Conservation (phyloP, 2,888 invertebrate species). For the Hypena proboscidalis region DNA sequence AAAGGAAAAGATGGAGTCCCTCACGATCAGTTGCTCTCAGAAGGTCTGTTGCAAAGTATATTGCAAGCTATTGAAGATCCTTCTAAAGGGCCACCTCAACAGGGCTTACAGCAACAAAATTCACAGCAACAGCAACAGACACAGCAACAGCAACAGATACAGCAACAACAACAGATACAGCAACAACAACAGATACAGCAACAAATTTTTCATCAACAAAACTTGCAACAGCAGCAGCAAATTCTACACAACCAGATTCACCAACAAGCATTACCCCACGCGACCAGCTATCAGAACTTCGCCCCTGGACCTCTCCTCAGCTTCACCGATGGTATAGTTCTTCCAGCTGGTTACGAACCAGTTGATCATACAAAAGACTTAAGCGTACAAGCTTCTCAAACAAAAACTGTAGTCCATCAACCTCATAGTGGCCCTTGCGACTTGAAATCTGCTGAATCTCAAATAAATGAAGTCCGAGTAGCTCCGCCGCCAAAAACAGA, state of each 20-base stretch:
- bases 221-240: conserved; percentile 13
- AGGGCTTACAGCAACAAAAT: conserved; percentile 28
- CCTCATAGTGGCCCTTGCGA: conserved; percentile 70
- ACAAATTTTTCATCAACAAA: conserved; percentile 4
- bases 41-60: conserved; percentile 92
- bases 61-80: conserved; percentile 93
- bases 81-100: conserved; percentile 3
- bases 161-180: conserved; percentile 7
- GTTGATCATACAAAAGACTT: conserved; percentile 69
- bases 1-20: conserved; percentile 80
- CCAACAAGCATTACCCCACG: conserved; percentile 29
- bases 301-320: conserved; percentile 36
- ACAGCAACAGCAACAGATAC: conserved; percentile 2
- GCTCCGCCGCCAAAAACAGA: conserved; percentile 63
- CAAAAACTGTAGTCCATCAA: conserved; percentile 49
- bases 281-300: conserved; percentile 26
- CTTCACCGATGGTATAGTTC: conserved; percentile 59
- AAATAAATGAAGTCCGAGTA: conserved; percentile 71
- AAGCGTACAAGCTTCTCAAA: conserved; percentile 58
- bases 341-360: conserved; percentile 77
- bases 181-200: neutral
- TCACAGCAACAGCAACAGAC: conserved; percentile 15
- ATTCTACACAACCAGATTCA: conserved; percentile 9
- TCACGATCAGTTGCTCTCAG: conserved; percentile 91
- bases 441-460: conserved; percentile 71